Percentiles rank a stretch among this genome's conserved stretches.
These are phyloP conservation scores for Ctenicera cuprea DNA, from an alignment of 2,888 invertebrate species.

Conservation along the genomic window DNA sequence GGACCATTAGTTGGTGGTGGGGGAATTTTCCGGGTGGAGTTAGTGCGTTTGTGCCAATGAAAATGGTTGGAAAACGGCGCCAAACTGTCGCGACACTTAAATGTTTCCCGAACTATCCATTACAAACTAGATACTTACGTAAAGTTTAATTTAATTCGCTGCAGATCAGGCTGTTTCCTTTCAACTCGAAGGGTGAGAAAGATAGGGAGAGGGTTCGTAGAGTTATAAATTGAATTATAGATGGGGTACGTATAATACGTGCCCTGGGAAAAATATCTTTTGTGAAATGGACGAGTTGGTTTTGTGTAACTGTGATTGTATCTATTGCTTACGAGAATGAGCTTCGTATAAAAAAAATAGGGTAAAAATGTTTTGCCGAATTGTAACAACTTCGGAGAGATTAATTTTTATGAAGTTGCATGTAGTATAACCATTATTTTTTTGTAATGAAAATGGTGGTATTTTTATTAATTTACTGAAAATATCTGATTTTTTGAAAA, in stretches of 20 bases:
- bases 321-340: conserved; percentile 20
- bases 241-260: conserved; percentile 18
- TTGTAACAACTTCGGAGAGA: conserved; percentile 4
- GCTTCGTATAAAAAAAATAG: conserved; percentile 2
- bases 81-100: conserved; percentile 71
- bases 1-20: conserved; percentile 52
- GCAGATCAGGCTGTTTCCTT: conserved; percentile 21
- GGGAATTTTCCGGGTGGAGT: conserved; percentile 58
- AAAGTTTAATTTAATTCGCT: conserved; percentile 66
- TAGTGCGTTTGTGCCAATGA: conserved; percentile 57
- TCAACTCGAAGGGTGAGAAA: conserved; percentile 7
- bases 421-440: too few species aligned
- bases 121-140: conserved; percentile 64
- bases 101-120: conserved; percentile 67
- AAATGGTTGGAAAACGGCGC: conserved; percentile 65
- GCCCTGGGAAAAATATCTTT: conserved; percentile 33
- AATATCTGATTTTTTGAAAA: too few species aligned
- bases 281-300: conserved; percentile 30
- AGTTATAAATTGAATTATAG: conserved; percentile 34
- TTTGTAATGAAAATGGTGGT: too few species aligned
- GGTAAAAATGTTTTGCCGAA: background rate
- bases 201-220: conserved; percentile 14
- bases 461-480: too few species aligned
- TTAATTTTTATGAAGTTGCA: too few species aligned
- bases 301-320: conserved; percentile 22